Conservation (phyloP, 2,113 vertebrate species). For the Brienomyrus brachyistius region DNA sequence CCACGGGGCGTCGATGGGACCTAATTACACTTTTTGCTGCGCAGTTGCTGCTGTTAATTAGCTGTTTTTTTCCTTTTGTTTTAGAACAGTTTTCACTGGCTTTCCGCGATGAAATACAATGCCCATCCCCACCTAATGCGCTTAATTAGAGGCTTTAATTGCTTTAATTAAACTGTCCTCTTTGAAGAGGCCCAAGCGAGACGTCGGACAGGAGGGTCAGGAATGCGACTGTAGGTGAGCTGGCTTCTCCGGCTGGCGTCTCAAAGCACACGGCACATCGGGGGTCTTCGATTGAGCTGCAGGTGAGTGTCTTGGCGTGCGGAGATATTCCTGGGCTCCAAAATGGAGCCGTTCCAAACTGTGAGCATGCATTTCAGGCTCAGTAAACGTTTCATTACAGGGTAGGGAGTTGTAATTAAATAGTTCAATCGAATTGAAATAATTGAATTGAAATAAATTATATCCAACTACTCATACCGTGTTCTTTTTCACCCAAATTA, state of each 20-base stretch:
- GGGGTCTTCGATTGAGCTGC: background rate
- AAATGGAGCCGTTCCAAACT: background rate
- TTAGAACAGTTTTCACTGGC: background rate
- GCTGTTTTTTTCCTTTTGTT: background rate
- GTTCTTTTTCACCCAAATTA: background rate
- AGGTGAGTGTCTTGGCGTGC: background rate
- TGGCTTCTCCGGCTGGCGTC: background rate
- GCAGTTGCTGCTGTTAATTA: background rate
- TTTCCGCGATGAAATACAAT: background rate
- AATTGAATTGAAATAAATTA: background rate
- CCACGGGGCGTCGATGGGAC: background rate
- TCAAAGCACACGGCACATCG: background rate
- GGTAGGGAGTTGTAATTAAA: background rate
- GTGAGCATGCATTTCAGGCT: background rate
- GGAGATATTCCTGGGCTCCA: background rate
- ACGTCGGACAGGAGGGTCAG: background rate
- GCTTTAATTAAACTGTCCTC: background rate
- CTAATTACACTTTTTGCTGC: conserved; percentile 3
- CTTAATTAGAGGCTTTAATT: background rate
- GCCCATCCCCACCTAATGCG: background rate
- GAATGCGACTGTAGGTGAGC: background rate
- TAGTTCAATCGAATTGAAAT: background rate
- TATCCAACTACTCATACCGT: background rate
- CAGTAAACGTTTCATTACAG: background rate
- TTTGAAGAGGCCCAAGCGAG: background rate